phyloP scores from a whole-genome alignment of 2,888 invertebrate genomes.

The Hyposoter dolosus region DNA sequence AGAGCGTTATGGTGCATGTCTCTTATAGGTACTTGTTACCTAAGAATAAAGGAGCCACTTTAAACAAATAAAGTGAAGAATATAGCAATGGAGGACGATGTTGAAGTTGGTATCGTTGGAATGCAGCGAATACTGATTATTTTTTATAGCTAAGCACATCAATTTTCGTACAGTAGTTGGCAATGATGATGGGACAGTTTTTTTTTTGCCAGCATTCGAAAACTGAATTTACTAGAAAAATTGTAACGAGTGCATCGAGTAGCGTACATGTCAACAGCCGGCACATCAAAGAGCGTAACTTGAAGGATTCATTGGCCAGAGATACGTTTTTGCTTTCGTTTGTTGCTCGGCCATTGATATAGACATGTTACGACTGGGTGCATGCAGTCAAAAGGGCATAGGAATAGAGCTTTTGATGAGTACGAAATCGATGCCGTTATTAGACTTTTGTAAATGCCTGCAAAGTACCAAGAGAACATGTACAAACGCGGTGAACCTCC shows the following conservation, averaged over 20 bases:
- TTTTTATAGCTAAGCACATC: no score
- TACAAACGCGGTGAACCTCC: conserved; percentile 47
- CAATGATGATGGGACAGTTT: no score
- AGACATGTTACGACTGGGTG: background rate
- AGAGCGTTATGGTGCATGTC: background rate
- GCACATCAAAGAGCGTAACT: conserved; percentile 7
- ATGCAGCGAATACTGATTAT: no score
- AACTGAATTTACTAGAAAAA: no score
- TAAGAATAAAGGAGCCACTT: conserved; percentile 61
- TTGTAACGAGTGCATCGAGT: background rate
- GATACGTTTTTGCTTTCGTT: background rate
- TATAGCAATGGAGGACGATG: conserved; percentile 46
- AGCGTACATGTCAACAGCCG: background rate
- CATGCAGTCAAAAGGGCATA: conserved; percentile 13
- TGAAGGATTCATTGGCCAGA: background rate
- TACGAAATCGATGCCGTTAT: background rate
- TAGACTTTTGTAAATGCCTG: background rate
- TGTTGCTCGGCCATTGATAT: conserved; percentile 7
- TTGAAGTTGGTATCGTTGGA: no score
- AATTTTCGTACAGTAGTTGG: no score
- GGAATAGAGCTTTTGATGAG: background rate
- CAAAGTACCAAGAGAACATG: conserved; percentile 7
- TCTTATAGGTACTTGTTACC: conserved; percentile 55
- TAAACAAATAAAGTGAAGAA: conserved; percentile 66
- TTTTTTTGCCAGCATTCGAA: no score